phyloP scores from a whole-genome alignment of 1,140 invertebrate species.

The Monomorium pharaonis region DNA sequence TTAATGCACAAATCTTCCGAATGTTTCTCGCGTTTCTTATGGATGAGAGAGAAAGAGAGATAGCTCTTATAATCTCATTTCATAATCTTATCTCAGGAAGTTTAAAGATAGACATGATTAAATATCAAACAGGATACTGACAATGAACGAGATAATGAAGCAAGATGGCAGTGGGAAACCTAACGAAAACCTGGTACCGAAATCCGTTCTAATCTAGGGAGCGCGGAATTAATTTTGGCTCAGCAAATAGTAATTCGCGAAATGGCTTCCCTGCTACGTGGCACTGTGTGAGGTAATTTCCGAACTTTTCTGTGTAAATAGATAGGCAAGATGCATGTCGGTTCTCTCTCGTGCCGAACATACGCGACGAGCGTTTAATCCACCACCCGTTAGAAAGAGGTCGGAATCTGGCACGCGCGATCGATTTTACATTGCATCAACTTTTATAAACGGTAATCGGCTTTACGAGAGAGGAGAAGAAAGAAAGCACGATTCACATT shows the following conservation, averaged over 20 bases:
- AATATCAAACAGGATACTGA: neutral
- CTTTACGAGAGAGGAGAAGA: neutral
- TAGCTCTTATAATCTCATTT: neutral
- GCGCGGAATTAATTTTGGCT: slow-evolving; percentile 82
- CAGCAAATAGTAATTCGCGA: slow-evolving; percentile 73
- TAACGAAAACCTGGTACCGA: slow-evolving; percentile 58
- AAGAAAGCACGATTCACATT: neutral
- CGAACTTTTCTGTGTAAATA: slow-evolving; percentile 75
- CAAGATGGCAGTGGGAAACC: neutral
- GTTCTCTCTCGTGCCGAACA: neutral
- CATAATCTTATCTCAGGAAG: neutral
- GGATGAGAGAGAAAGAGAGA: neutral
- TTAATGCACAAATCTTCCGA: too few species aligned
- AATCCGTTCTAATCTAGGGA: slow-evolving; percentile 75
- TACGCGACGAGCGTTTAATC: slow-evolving; percentile 28
- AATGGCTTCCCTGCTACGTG: slow-evolving; percentile 70
- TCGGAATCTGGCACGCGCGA: slow-evolving; percentile 16
- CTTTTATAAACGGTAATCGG: slow-evolving; percentile 4
- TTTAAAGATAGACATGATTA: neutral
- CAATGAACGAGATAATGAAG: slow-evolving; percentile 10
- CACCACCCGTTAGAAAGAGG: slow-evolving; percentile 40
- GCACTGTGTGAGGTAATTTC: slow-evolving; percentile 65
- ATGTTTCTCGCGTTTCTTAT: neutral
- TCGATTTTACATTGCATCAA: slow-evolving; percentile 12
- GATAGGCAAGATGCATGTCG: slow-evolving; percentile 64